Percentiles rank a stretch among this genome's conserved stretches.
These are phyloP conservation scores for Propithecus deckenii DNA, from an alignment of 2,797 vertebrate genomes.

Conservation along the genomic window DNA sequence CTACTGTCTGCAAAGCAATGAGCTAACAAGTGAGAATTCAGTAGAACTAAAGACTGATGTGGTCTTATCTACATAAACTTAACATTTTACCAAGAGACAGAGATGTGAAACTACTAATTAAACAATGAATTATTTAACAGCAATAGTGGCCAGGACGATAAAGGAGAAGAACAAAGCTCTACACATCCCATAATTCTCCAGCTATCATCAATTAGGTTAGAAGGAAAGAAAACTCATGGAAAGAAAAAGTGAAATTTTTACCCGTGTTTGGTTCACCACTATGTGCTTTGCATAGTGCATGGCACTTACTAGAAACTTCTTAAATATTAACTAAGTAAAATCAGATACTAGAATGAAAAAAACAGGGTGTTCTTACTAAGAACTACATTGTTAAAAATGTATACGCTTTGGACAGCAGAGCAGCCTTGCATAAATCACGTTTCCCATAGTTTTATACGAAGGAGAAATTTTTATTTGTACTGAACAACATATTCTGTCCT, in stretches of 20 bases:
- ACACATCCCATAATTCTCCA: background rate
- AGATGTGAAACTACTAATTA: conserved; percentile 32
- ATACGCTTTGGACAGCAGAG: conserved; percentile 33
- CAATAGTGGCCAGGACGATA: background rate
- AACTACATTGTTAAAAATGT: conserved; percentile 62
- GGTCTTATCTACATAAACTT: background rate
- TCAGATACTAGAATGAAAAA: conserved; percentile 43
- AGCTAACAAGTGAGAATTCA: background rate
- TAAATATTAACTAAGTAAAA: conserved; percentile 67
- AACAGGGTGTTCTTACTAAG: conserved; percentile 29
- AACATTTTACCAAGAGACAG: background rate
- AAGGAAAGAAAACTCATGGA: background rate
- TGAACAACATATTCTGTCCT: background rate
- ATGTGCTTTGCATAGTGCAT: background rate
- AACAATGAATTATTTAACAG: conserved; percentile 24
- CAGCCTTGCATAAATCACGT: background rate
- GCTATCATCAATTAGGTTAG: background rate
- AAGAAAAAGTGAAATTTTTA: background rate
- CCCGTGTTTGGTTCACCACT: background rate
- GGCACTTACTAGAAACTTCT: conserved; percentile 42
- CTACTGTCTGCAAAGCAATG: background rate
- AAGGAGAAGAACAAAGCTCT: conserved; percentile 6
- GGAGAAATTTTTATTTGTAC: background rate
- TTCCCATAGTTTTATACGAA: background rate
- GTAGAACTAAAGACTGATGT: background rate